Evolutionary conservation across 2,113 vertebrate genomes (phyloP).

Genomic region (Agapornis roseicollis): DNA sequence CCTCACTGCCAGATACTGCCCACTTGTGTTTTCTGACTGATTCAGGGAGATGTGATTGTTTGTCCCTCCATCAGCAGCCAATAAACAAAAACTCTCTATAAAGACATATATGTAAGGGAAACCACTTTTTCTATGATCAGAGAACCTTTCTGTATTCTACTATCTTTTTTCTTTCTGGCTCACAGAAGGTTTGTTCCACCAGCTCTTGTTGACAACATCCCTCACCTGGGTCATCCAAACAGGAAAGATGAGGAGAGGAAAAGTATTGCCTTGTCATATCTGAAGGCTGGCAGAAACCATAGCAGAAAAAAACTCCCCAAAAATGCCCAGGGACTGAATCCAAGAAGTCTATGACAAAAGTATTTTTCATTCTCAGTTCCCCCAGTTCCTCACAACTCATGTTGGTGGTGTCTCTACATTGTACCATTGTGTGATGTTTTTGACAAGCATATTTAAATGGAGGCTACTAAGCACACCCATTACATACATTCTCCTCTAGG

Average conservation of each 20-base stretch:
- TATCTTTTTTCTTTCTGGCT: background rate
- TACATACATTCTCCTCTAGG: background rate
- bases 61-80: background rate
- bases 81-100: background rate
- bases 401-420: background rate
- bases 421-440: background rate
- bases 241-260: background rate
- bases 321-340: background rate
- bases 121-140: background rate
- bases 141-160: background rate
- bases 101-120: background rate
- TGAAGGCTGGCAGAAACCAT: background rate
- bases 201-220: background rate
- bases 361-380: background rate
- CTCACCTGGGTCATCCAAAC: background rate
- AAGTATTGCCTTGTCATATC: background rate
- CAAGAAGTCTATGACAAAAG: background rate
- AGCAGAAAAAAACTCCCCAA: rapidly evolving
- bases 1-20: background rate
- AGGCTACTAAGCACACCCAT: background rate
- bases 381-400: background rate
- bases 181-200: background rate
- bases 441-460: background rate
- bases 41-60: background rate
- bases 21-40: background rate